Base-by-base conservation (phyloP, 2,888 invertebrate species). In the Torymus texanus region DNA sequence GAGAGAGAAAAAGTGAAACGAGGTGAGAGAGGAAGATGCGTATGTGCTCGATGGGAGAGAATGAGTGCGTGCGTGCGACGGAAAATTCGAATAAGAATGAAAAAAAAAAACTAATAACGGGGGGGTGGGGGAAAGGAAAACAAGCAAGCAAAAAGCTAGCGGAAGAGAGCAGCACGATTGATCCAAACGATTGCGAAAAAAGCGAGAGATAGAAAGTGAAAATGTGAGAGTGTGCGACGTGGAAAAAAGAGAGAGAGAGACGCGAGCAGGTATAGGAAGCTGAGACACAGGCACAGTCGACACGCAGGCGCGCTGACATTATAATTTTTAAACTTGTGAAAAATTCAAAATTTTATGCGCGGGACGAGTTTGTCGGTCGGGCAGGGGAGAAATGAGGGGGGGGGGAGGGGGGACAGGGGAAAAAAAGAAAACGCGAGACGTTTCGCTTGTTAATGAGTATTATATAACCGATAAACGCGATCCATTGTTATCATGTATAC, bases 41-140 rank as follows among this genome's bases (percentile, higher is more conserved):
- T 56, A 63, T 13, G 65, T 14, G 58, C 62, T 50, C 16, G 18
- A 53, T 10, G 68, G 41, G 41, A 29, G 75, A 29, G 63, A 51
- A n/a, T 21, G 53, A 51, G 55, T 70, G 72, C 21, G 56, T 72
- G 77, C 29, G 72, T 66, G 72, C 55, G 72, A 70, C 70, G 70
- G 63, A 63, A 63, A 63, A 79, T 55, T 65, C 55, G 63, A 78
- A 67, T 72, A 61, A 71, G 63, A 65, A 55, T 50, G 59, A 56
- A n/a, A 70, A 79, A 81, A 56, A n/a, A 70, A 79, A 81, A 58
- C 16, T 50, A 56, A 61, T 61, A 65, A 24, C 62, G 21, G n/a
- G 29, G 71, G 59, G 65, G 24, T n/a, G 61, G 58, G 68, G 59
- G 71, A 78, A 75, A 65, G 56, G 59, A 61, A 41, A 41, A 8